Evolutionary conservation across 2,888 invertebrate species (phyloP).

Genomic region (Lochmaea crataegi): DNA sequence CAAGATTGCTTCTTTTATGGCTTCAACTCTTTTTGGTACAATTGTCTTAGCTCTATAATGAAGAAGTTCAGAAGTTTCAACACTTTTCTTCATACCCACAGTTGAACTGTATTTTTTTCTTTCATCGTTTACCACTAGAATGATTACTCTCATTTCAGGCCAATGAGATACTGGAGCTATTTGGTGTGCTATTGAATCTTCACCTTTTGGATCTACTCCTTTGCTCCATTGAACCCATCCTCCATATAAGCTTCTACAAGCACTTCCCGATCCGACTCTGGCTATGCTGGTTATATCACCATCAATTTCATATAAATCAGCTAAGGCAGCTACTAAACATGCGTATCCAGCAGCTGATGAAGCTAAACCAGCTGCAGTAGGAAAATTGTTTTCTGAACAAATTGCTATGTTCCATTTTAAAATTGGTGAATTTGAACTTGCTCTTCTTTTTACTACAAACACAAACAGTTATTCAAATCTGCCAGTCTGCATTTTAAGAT

Average conservation of each 20-base stretch:
- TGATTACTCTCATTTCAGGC: constrained; percentile 89
- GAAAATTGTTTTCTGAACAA: constrained; percentile 96
- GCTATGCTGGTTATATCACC: constrained; percentile 83
- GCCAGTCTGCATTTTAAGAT: too few relatives aligned
- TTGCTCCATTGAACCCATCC: constrained; percentile 96
- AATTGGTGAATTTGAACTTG: constrained; percentile 59
- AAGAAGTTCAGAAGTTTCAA: constrained; percentile 85
- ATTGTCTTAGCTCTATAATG: constrained; percentile 77
- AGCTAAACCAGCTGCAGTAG: constrained; percentile 97
- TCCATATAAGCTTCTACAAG: constrained; percentile 93
- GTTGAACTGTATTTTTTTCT: constrained; percentile 90
- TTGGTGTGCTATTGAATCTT: constrained; percentile 82
- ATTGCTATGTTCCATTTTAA: constrained; percentile 82
- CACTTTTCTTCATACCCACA: constrained; percentile 86
- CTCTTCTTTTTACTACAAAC: constrained; percentile 66
- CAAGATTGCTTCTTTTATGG: constrained; percentile 71
- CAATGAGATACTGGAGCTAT: constrained; percentile 82
- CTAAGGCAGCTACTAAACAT: constrained; percentile 85
- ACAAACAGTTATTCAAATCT: not conserved
- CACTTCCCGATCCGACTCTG: constrained; percentile 92
- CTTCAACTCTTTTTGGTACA: constrained; percentile 78
- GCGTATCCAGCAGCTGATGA: constrained; percentile 99
- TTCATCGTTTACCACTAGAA: constrained; percentile 87
- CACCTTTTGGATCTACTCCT: constrained; percentile 72
- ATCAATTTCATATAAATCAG: constrained; percentile 78